phyloP scores from a whole-genome alignment of 2,797 vertebrate species.

The Lates japonicus region DNA sequence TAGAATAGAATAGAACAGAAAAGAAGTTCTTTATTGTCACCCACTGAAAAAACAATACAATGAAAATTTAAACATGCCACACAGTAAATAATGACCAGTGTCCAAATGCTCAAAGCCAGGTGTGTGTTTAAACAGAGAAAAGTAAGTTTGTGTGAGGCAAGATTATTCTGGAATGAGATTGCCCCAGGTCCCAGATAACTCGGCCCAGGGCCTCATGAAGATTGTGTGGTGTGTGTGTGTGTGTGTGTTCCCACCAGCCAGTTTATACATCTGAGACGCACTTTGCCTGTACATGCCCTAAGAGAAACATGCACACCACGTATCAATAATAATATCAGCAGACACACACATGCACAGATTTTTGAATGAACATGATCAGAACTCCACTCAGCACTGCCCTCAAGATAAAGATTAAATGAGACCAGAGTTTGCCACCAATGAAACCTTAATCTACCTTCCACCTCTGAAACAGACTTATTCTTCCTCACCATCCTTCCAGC shows the following conservation, averaged over 20 bases:
- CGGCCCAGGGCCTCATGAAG: slow-evolving; percentile 67
- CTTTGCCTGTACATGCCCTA: slow-evolving; percentile 58
- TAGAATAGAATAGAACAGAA: no score
- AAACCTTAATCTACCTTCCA: no score
- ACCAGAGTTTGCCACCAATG: no score
- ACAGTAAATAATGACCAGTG: not conserved
- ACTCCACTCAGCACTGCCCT: no score
- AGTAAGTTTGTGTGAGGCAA: slow-evolving; percentile 2
- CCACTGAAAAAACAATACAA: no score
- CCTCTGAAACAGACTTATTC: no score
- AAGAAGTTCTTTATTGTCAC: no score
- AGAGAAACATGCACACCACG: slow-evolving; percentile 46
- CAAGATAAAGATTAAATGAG: no score
- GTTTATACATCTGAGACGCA: slow-evolving; percentile 70
- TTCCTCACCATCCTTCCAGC: no score
- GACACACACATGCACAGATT: slow-evolving; percentile 21
- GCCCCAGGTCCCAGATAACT: slow-evolving; percentile 47
- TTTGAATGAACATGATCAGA: slow-evolving; percentile 78
- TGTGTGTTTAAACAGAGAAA: not conserved
- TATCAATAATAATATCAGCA: slow-evolving; percentile 27
- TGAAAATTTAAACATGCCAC: no score
- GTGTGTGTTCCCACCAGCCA: slow-evolving; percentile 1
- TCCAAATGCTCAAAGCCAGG: not conserved
- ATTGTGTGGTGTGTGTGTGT: slow-evolving; percentile 45
- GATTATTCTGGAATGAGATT: slow-evolving; percentile 54